Percentiles rank a stretch among this genome's conserved stretches.
Conservation (phyloP, 2,113 vertebrate genomes). For the Excalfactoria chinensis region DNA sequence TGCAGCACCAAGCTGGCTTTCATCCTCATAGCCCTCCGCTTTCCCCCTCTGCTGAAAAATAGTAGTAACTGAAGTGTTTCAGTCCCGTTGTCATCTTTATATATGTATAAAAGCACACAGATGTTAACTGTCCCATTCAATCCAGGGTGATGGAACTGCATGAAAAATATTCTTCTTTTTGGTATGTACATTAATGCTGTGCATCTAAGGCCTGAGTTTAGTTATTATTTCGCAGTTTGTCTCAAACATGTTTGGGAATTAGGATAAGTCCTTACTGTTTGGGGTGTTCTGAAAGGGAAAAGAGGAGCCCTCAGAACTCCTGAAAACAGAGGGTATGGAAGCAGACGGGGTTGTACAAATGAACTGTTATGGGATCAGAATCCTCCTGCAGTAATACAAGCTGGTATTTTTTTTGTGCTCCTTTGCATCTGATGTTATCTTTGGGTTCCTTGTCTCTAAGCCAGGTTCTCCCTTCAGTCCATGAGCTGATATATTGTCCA, state of each 20-base stretch:
- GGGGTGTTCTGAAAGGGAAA: background rate
- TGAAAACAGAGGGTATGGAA: background rate
- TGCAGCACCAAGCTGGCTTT: background rate
- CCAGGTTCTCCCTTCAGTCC: background rate
- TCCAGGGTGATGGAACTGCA: fast-evolving
- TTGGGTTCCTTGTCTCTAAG: background rate
- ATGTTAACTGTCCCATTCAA: background rate
- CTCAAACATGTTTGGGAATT: background rate
- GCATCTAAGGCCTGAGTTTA: background rate
- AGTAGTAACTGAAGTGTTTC: background rate
- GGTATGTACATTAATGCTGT: fast-evolving
- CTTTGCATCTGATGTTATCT: background rate
- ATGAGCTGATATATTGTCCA: background rate
- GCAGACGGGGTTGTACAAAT: background rate
- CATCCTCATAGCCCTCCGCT: background rate
- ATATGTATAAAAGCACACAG: fast-evolving
- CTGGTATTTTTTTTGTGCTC: background rate
- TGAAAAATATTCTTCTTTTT: fast-evolving
- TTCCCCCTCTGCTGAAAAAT: fast-evolving
- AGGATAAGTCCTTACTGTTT: no score
- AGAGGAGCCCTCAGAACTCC: background rate
- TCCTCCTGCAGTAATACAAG: background rate
- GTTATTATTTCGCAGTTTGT: background rate
- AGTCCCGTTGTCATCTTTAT: background rate
- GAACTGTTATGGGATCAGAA: fast-evolving